Evolutionary conservation across 2,797 vertebrate species (phyloP), one percentile per base, ranked within the genome.

Genomic region (Sebastes trivittatus): DNA sequence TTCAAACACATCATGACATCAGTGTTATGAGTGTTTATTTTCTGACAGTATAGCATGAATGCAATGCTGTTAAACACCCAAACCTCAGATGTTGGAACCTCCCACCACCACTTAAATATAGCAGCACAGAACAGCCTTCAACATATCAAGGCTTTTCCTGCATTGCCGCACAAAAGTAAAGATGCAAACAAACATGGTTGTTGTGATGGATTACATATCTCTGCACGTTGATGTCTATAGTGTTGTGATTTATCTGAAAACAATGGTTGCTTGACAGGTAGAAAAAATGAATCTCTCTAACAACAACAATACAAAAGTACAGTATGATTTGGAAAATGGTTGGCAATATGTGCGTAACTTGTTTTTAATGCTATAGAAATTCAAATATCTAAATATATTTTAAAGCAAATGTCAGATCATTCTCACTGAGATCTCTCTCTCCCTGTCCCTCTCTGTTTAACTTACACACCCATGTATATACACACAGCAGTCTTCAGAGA

Each of bases 401-500:
- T 29, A 22, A 75, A 76, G 29, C 22, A 71, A 82, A 72, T 73
- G 23, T 58, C 32, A 67, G 11, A 66, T 68, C 49, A 34, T 59
- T 54, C n/a, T 46, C 36, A 66, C 23, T 81, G 22, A 62, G 72
- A 64, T 29, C 3, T 38, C 5, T 52, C 6, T 62, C 59, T 54
- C 4, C 7, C 18, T 56, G 6, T 54, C 11, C 10, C 4, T 36
- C 8, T 18, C 29, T 46, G 1, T 71, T 29, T 25, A 13, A 62
- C 49, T 20, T 6, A 13, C 27, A 69, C 32, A 72, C 10, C 36
- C 55, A 8, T n/a, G 46, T 38, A 42, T 46, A 52, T 3, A 30
- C 25, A 46, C 46, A 49, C 14, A 69, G 22, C 30, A n/a, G 54
- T 30, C 20, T 67, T 78, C 56, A 52, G 63, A 75, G 55, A 70